Evolutionary conservation across 2,113 vertebrate species (phyloP).

Genomic region (Rhinolophus sinicus): DNA sequence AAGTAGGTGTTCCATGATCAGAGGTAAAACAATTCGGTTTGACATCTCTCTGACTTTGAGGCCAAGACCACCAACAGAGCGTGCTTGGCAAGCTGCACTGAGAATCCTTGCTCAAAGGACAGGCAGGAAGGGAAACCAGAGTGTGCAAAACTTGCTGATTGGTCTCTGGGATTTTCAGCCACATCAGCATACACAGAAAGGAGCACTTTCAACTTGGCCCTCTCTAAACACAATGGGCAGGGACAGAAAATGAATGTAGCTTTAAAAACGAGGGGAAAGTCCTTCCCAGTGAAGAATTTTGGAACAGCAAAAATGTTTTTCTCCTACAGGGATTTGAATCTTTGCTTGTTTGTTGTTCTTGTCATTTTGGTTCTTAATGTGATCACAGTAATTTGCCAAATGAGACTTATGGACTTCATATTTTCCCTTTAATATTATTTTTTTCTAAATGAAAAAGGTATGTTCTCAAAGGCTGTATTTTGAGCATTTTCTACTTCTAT

Average conservation of each 20-base stretch:
- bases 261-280: neutral
- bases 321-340: neutral
- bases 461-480: neutral
- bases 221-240: neutral
- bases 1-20: slow-evolving; percentile 59
- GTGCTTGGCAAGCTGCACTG: slow-evolving; percentile 45
- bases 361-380: neutral
- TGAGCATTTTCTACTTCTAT: neutral
- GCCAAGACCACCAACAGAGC: slow-evolving; percentile 72
- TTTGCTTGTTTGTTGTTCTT: neutral
- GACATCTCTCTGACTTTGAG: slow-evolving; percentile 64
- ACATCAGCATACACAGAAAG: slow-evolving; percentile 58
- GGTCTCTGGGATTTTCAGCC: slow-evolving; percentile 51
- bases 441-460: slow-evolving; percentile 17
- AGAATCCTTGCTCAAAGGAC: slow-evolving; percentile 63
- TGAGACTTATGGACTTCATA: neutral
- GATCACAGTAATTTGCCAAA: neutral
- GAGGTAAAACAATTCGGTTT: slow-evolving; percentile 67
- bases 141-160: slow-evolving; percentile 50
- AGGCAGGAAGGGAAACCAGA: neutral
- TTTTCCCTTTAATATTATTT: neutral
- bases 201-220: neutral
- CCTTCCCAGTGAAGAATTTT: neutral
- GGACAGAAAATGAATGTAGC: neutral
- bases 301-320: slow-evolving; percentile 16